A percentile compares a stretch with the other conserved stretches of the same genome.
Evolutionary conservation across 2,888 invertebrate species (phyloP).

Genomic region (Chrysolina haemoptera): DNA sequence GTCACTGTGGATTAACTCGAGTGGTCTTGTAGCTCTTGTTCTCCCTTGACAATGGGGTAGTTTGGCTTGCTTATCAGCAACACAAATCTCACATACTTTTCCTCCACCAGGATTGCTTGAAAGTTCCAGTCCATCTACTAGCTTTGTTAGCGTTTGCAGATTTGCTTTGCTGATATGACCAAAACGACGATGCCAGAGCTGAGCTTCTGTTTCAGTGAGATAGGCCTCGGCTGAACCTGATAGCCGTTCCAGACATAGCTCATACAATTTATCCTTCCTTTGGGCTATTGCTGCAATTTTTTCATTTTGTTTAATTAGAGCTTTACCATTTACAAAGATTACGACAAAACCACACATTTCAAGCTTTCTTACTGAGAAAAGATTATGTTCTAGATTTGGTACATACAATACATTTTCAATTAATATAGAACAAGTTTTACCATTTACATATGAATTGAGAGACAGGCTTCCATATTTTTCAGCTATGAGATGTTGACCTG

Average conservation of each 20-base stretch:
- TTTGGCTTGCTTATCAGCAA: background rate
- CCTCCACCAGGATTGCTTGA: background rate
- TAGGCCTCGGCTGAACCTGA: conserved; percentile 1
- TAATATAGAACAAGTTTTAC: no score
- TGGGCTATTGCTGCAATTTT: no score
- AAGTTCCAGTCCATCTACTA: conserved; percentile 6
- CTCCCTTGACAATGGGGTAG: background rate
- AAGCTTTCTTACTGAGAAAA: no score
- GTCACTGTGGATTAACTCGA: conserved; percentile 2
- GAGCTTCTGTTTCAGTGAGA: conserved; percentile 8
- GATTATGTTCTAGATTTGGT: no score
- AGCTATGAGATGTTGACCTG: background rate
- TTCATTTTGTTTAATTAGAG: no score
- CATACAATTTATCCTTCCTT: no score
- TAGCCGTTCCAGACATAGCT: no score
- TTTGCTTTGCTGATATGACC: background rate
- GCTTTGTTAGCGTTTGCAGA: conserved; percentile 4
- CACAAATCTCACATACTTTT: conserved; percentile 6
- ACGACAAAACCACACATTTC: no score
- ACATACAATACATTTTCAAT: no score
- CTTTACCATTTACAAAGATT: no score
- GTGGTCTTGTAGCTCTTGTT: background rate
- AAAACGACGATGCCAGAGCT: background rate
- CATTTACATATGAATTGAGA: no score
- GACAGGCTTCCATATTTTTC: background rate